phyloP scores from a whole-genome alignment of 2,888 invertebrate genomes.

The Clusia tigrina region DNA sequence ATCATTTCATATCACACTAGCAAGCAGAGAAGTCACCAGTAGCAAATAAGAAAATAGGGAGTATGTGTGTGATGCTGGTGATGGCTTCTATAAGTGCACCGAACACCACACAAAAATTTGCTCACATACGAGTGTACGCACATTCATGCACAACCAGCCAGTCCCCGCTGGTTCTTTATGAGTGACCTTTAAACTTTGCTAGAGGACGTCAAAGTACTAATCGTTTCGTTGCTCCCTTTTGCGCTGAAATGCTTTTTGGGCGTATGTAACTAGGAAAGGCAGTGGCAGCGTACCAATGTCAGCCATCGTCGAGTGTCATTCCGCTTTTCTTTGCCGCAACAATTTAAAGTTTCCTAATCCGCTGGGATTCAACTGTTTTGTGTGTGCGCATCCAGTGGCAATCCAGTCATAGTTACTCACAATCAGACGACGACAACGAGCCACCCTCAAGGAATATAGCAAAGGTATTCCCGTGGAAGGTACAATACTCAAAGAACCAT shows the following conservation, averaged over 20 bases:
- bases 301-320: neutral
- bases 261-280: too few relatives aligned
- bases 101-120: neutral
- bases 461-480: too few relatives aligned
- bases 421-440: too few relatives aligned
- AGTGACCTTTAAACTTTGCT: constrained; percentile 59
- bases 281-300: neutral
- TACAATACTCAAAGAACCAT: too few relatives aligned
- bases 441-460: too few relatives aligned
- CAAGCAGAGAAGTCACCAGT: too few relatives aligned
- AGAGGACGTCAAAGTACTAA: constrained; percentile 59
- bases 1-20: too few relatives aligned
- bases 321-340: constrained; percentile 40
- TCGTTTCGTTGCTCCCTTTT: constrained; percentile 53
- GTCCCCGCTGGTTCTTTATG: too few relatives aligned
- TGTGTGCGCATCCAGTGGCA: neutral
- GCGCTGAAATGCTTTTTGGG: constrained; percentile 1
- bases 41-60: too few relatives aligned
- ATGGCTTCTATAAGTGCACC: neutral
- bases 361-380: constrained; percentile 54
- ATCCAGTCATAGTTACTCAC: constrained; percentile 1
- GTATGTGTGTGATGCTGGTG: too few relatives aligned
- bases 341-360: constrained; percentile 57
- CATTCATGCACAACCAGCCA: neutral
- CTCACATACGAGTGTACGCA: neutral